These are phyloP conservation scores for Crotalus viridis DNA, from an alignment of 2,113 vertebrate species.

Conservation along the genomic window DNA sequence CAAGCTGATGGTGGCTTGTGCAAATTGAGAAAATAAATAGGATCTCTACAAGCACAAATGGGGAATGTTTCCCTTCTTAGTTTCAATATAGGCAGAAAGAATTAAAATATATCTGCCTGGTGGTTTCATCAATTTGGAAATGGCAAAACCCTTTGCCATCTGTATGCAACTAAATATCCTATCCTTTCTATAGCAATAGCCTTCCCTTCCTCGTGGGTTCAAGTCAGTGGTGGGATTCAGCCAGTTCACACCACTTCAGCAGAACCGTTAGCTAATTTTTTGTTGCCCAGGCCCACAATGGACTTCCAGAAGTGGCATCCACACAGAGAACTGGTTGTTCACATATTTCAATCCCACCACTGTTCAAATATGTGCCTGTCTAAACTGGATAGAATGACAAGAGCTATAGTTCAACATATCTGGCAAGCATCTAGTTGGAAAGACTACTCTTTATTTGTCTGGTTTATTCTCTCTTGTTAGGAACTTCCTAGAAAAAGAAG, in stretches of 20 bases:
- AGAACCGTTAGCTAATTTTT: too few relatives aligned
- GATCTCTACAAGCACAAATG: neutral
- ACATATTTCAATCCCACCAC: too few relatives aligned
- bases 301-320: too few relatives aligned
- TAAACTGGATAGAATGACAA: neutral
- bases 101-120: neutral
- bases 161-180: neutral
- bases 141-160: neutral
- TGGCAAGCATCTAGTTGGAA: neutral
- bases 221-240: too few relatives aligned
- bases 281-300: too few relatives aligned
- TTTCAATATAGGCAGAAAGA: neutral
- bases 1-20: neutral
- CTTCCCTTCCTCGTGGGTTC: neutral
- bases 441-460: neutral
- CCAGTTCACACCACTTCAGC: too few relatives aligned
- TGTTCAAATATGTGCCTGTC: neutral
- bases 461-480: neutral
- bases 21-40: neutral
- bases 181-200: neutral
- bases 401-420: neutral
- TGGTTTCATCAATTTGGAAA: neutral
- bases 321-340: too few relatives aligned
- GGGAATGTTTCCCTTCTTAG: neutral
- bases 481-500: neutral